Conservation (phyloP, 2,888 invertebrate species). For the Helleia helle region DNA sequence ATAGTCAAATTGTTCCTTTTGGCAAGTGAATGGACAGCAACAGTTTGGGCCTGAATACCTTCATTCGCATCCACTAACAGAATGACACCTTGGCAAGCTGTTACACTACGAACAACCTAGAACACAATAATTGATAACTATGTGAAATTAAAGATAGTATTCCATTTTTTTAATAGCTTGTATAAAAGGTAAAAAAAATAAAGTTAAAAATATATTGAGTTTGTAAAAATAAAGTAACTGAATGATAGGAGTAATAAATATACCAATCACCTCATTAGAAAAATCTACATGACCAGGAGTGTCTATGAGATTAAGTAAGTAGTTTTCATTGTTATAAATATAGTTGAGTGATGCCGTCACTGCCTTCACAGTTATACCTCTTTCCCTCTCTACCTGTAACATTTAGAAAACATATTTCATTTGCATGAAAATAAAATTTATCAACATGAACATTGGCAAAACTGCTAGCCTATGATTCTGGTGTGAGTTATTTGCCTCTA, state of each 20-base stretch:
- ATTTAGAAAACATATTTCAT: no score
- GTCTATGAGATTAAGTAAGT: constrained; percentile 95
- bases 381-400: constrained; percentile 89
- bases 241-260: not conserved
- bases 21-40: constrained; percentile 96
- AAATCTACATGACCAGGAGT: constrained; percentile 99
- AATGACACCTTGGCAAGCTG: constrained; percentile 96
- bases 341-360: constrained; percentile 94
- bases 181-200: no score
- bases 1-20: constrained; percentile 86
- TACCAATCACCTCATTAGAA: constrained; percentile 89
- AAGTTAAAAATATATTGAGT: no score
- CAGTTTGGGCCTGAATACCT: constrained; percentile 97
- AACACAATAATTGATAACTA: constrained; percentile 15
- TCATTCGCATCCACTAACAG: constrained; percentile 97
- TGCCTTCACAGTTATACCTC: constrained; percentile 99
- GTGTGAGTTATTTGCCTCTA: no score
- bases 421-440: no score
- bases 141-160: no score
- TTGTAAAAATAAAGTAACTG: no score
- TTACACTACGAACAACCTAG: constrained; percentile 87
- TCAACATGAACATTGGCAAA: no score
- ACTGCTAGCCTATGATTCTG: no score
- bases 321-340: constrained; percentile 78
- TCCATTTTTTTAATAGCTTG: no score